phyloP scores from a whole-genome alignment of 2,888 invertebrate genomes.

The Heliothis peltigera region DNA sequence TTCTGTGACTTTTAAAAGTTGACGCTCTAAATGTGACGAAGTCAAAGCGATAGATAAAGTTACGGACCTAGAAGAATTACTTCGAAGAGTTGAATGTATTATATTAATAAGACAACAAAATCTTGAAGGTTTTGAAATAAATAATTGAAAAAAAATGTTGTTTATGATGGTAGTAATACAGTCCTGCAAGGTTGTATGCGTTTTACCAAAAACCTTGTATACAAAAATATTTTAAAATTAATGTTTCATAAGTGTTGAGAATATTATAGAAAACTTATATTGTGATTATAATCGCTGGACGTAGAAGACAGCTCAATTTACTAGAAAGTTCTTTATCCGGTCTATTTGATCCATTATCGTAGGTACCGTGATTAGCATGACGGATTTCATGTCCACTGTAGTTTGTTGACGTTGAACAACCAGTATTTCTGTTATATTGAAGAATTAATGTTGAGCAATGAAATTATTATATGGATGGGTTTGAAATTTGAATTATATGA shows the following conservation, averaged over 20 bases:
- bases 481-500: constrained; percentile 83
- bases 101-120: no score
- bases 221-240: constrained; percentile 36
- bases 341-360: constrained; percentile 46
- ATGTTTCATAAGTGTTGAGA: constrained; percentile 56
- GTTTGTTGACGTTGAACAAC: constrained; percentile 68
- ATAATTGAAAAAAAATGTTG: no score
- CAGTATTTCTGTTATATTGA: constrained; percentile 74
- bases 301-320: constrained; percentile 72
- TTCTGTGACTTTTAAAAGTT: no score
- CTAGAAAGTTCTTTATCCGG: constrained; percentile 49
- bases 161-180: no score
- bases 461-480: constrained; percentile 82
- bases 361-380: constrained; percentile 30
- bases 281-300: constrained; percentile 50
- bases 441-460: constrained; percentile 77
- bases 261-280: constrained; percentile 56
- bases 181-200: no score
- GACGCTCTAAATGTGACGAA: no score
- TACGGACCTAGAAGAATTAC: no score
- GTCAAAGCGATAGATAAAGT: no score
- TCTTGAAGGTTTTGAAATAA: no score
- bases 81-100: no score
- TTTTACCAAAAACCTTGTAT: no score
- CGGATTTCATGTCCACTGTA: constrained; percentile 38